phyloP scores from a whole-genome alignment of 2,113 vertebrate genomes.

The Cebidichthys violaceus region DNA sequence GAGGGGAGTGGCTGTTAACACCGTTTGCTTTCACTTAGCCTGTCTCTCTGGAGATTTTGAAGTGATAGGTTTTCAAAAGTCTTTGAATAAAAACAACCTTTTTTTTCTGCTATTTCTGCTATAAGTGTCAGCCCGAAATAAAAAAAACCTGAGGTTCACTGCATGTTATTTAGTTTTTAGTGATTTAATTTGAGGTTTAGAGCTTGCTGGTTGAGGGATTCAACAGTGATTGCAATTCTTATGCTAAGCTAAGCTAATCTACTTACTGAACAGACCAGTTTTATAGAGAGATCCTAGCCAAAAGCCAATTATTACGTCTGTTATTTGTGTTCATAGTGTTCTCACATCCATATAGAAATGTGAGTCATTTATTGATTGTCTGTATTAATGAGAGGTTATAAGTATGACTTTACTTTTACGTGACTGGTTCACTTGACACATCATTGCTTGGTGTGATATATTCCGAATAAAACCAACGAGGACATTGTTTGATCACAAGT shows the following conservation, averaged over 20 bases:
- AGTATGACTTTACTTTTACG: background rate
- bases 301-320: background rate
- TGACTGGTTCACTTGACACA: background rate
- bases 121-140: background rate
- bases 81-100: conserved; percentile 50
- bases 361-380: background rate
- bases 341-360: background rate
- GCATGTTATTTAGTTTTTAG: background rate
- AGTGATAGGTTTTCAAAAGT: conserved; percentile 37
- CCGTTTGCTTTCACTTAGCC: conserved; percentile 32
- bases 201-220: background rate
- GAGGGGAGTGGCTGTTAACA: conserved; percentile 20
- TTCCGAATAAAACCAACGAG: background rate
- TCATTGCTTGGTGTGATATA: background rate
- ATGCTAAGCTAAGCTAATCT: conserved; percentile 12
- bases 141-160: background rate
- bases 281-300: background rate
- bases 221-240: background rate
- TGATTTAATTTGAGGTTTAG: background rate
- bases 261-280: background rate
- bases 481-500: background rate
- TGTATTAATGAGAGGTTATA: background rate
- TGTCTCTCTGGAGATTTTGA: conserved; percentile 23
- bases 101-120: conserved; percentile 21
- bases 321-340: background rate